Base-by-base conservation (phyloP, 2,113 vertebrate species). In the Ammospiza caudacuta region DNA sequence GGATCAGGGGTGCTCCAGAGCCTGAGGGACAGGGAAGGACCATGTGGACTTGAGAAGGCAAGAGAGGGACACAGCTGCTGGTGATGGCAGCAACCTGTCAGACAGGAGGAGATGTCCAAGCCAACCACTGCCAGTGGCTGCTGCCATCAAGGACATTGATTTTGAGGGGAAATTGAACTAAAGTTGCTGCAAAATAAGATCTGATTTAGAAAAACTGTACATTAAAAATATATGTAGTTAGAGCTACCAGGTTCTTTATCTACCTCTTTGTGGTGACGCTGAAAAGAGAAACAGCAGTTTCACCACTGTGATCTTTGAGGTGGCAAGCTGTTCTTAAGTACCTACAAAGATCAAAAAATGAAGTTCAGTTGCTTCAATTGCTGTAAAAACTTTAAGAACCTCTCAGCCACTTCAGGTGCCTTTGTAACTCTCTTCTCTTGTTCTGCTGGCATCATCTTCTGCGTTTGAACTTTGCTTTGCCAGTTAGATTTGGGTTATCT, bases 401-500 rank as follows among this genome's bases (percentile, higher is more conserved):
- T 63, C 89, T 92, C 61, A 90, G 80, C 37, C 64, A 90, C 92
- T 97, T 93, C 68, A 96, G 33, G 8, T 90, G 29, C 24, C 68
- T 83, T 77, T 80, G 59, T 92, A 83, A 78, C 63, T 80, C 78
- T 89, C n/a, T 83, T 43, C 68, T 69, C 85, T 83, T 90, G 29
- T 83, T 90, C 86, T 22, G 22, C 75, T 78, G 73, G 27, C 52
- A 61, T 67, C 31, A 64, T 55, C 52, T 80, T 88, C 72, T 84
- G 29, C 35, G 37, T 59, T 92, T 96, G 91, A 96, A 80, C 94
- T 92, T 92, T 94, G 85, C 49, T 77, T 93, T 92, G 49, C 76
- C 81, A 47, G 51, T 74, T 83, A 63, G 80, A 61, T 74, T 90
- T 46, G 18, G 35, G 52, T 67, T 83, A 59, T 62, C 68, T 89